phyloP scores from a whole-genome alignment of 2,797 vertebrate genomes.

The Sebastes itinus region DNA sequence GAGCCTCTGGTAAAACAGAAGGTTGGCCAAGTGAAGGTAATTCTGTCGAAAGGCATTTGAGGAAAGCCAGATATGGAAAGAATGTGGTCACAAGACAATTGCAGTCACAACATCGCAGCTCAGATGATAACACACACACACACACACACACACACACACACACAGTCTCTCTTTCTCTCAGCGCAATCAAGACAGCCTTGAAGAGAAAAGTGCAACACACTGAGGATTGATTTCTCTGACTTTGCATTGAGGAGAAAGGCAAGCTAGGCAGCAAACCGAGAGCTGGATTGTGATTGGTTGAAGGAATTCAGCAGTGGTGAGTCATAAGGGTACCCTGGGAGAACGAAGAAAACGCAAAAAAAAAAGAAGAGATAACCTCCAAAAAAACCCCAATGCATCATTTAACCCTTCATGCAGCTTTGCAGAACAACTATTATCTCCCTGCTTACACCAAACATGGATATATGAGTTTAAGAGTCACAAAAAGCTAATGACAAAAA shows the following conservation, averaged over 20 bases:
- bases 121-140: background rate
- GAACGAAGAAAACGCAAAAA: conserved; percentile 10
- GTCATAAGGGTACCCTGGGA: conserved; percentile 66
- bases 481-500: conserved; percentile 15
- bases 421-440: background rate
- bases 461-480: background rate
- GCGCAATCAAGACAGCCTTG: conserved; percentile 1
- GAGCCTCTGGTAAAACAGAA: background rate
- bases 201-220: conserved; percentile 17
- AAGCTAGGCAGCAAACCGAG: conserved; percentile 21
- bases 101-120: background rate
- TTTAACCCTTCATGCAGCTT: conserved; percentile 10
- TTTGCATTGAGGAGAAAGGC: conserved; percentile 38
- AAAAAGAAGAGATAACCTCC: conserved; percentile 10
- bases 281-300: conserved; percentile 67
- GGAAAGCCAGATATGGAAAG: conserved; percentile 5
- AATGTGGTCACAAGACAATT: conserved; percentile 28
- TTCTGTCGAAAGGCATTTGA: conserved; percentile 1
- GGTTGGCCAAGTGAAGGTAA: background rate
- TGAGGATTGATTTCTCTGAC: conserved; percentile 45
- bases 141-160: background rate
- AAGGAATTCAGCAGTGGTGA: conserved; percentile 78
- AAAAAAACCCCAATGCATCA: background rate
- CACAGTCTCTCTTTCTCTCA: background rate
- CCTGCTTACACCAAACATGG: background rate